These are phyloP conservation scores for Channa argus DNA, from an alignment of 2,113 vertebrate genomes.

Conservation along the genomic window DNA sequence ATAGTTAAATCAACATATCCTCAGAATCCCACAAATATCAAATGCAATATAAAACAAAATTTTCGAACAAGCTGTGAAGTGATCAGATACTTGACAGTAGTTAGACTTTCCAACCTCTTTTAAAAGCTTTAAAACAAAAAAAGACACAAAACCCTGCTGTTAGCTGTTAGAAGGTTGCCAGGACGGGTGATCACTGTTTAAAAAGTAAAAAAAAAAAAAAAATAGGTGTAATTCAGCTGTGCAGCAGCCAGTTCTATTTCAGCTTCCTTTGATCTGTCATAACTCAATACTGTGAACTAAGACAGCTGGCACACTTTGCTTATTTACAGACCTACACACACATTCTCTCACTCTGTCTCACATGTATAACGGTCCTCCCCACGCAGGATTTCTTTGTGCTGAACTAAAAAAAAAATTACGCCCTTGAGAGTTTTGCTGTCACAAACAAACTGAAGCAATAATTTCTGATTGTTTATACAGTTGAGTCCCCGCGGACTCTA, in stretches of 20 bases:
- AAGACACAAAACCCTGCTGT: not conserved
- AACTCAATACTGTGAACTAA: conserved; percentile 20
- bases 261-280: conserved; percentile 35
- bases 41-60: not conserved
- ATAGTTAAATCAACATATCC: not conserved
- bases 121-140: not conserved
- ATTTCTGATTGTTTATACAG: conserved; percentile 59
- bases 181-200: not conserved
- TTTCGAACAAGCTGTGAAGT: not conserved
- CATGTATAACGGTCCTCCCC: conserved; percentile 32
- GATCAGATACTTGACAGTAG: not conserved
- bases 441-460: conserved; percentile 57
- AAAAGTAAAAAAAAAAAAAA: conserved; percentile 23
- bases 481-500: conserved; percentile 51
- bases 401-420: conserved; percentile 33
- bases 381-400: conserved; percentile 38
- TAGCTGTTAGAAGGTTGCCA: not conserved
- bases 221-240: not conserved
- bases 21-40: not conserved
- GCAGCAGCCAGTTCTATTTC: conserved; percentile 26
- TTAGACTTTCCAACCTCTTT: not conserved
- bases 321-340: conserved; percentile 39
- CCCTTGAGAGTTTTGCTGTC: conserved; percentile 63
- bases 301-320: conserved; percentile 37
- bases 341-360: conserved; percentile 6